Evolutionary conservation across 2,888 invertebrate genomes (phyloP), one percentile per base, ranked within the genome.

Genomic region (Dichetophora obliterata): DNA sequence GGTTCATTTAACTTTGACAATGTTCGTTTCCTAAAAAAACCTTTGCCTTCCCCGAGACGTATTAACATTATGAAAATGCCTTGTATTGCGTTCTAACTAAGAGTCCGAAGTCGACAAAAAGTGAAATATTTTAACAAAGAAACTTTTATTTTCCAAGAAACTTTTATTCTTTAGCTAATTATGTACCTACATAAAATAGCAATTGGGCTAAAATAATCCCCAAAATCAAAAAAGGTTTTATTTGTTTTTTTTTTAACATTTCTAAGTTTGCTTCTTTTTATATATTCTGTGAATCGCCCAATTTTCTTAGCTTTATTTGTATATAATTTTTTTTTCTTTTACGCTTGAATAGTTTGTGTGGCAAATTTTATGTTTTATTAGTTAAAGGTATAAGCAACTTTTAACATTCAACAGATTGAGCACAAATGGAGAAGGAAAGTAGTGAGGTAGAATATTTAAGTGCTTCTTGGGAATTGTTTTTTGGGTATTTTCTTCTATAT

Each of bases 1-100:
- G 48, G 61, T 59, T 72, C 48, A 72, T 72, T 72, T 48, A 72
- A 72, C 72, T 43, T 61, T 72, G 48, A 24, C 48, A 27, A 48
- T 22, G 19, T 11, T 70, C 19, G 19, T 63, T 63, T 31, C 63
- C 63, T 14, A 5, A 27, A n/a, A 50, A 14, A 22, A 48, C 34
- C 24, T 68, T 24, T 16, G 5, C 24, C 50, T 31, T 4, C 50
- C 48, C 68, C 48, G 43, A 50, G 5, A 14, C 4, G 24, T 6
- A 68, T 68, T 68, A 68, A 68, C 68, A 48, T 24, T 22, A 34
- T 65, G 24, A 50, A 24, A 50, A 27, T 68, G 68, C 27, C 27
- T 68, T 16, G 50, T 6, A n/a, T 27, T 24, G 50, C 11, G 48
- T 43, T 43, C 43, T 11, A 6, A 14, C 43, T 11, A 6, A 14